Conservation (phyloP, 2,888 invertebrate genomes). For the Plebejus argus region DNA sequence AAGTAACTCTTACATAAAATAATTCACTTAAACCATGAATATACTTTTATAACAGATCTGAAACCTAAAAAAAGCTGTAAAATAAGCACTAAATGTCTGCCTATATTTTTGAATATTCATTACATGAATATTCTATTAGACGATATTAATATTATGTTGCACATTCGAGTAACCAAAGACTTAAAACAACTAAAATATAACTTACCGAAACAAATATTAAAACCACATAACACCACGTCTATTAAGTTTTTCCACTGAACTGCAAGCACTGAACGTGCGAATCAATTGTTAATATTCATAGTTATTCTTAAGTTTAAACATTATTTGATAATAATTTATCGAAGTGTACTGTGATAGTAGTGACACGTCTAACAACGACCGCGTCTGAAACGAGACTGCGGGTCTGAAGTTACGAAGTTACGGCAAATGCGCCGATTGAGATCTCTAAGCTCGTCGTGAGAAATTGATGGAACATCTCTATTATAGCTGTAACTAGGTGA, state of each 20-base stretch:
- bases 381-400: constrained; percentile 30
- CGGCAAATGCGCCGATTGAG: constrained; percentile 12
- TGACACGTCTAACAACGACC: background rate
- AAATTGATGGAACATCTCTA: background rate
- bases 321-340: background rate
- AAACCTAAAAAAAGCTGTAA: too few species aligned
- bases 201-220: background rate
- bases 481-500: background rate
- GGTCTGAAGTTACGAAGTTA: constrained; percentile 22
- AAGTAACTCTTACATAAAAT: too few species aligned
- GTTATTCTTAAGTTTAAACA: background rate
- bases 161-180: background rate
- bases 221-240: background rate
- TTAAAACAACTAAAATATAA: background rate
- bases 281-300: background rate
- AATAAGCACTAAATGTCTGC: too few species aligned
- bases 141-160: background rate
- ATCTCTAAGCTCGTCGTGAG: background rate
- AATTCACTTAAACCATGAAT: too few species aligned
- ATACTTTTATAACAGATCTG: too few species aligned
- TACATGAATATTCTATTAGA: too few species aligned
- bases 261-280: background rate
- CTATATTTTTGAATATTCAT: too few species aligned
- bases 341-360: background rate
- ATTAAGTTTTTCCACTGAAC: background rate